Base-by-base conservation (phyloP, 2,113 vertebrate genomes). In the Calypte anna region DNA sequence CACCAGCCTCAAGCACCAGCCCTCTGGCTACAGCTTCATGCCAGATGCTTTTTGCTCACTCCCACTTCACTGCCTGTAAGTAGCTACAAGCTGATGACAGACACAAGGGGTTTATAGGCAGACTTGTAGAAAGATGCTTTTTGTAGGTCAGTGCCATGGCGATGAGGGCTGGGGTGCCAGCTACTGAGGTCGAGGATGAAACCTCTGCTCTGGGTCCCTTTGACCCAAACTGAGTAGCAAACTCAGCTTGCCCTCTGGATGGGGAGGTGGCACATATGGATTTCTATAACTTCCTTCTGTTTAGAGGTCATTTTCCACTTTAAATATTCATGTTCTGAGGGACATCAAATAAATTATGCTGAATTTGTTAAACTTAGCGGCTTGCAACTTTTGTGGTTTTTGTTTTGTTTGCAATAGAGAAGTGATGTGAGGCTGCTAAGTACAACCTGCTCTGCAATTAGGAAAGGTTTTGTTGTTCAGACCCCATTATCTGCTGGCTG, bases 271-370 rank as follows among this genome's bases (percentile, higher is more conserved):
- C 88, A 78, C 68, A 33, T 93, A 88, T 67, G 57, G 95, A 94
- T 97, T 96, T 96, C 94, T 90, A 55, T 88, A 92, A 94, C 78
- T 90, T 91, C 67, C 59, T 77, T 64, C 90, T 88, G 91, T 77
- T 93, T 63, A 63, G 82, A 88, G 95, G 94, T 96, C 90, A 81
- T 6, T 90, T 74, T 48, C 64, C 68, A 28, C 68, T 82, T 95
- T 86, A 95, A 95, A 95, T 97, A 96, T 94, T 96, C 90, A 95
- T 92, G 72, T 80, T 95, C 75, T 81, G 25, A 82, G 74, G 70
- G 79, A 73, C 84, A 86, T 90, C 55, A 90, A 90, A 95, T 93
- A 97, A 97, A 93, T 91, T 94, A 91, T 90, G 88, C 75, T 70
- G 79, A 88, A 88, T 44, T 77, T 75, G 79, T 81, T 91, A 44